Percentiles rank a stretch among this genome's conserved stretches.
phyloP scores from a whole-genome alignment of 2,888 invertebrate species.

The Tetragonula carbonaria region DNA sequence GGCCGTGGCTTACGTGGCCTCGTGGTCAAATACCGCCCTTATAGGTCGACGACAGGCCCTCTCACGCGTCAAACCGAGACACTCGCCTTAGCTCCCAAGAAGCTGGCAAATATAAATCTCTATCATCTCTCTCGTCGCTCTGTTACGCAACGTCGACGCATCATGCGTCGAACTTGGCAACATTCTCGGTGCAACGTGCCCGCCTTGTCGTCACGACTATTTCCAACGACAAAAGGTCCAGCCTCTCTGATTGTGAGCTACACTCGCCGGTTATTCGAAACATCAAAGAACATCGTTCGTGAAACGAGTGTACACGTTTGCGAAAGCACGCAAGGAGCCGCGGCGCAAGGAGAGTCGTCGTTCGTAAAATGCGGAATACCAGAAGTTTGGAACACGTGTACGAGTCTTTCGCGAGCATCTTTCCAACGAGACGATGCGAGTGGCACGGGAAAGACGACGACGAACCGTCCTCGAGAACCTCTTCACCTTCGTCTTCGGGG shows the following conservation, averaged over 20 bases:
- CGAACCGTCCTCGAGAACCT: constrained; percentile 7
- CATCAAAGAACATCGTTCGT: constrained; percentile 46
- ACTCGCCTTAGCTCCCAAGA: constrained; percentile 12
- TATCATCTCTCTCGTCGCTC: not conserved
- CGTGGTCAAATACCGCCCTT: constrained; percentile 56
- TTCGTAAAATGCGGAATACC: constrained; percentile 12
- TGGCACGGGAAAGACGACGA: not conserved
- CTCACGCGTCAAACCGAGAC: constrained; percentile 13
- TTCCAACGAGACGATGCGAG: constrained; percentile 22
- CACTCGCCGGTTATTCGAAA: constrained; percentile 7
- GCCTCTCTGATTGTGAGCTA: not conserved
- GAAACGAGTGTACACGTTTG: not conserved
- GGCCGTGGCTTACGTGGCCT: constrained; percentile 67
- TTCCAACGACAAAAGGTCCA: constrained; percentile 22
- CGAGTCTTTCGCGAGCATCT: constrained; percentile 36
- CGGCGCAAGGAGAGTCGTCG: constrained; percentile 11
- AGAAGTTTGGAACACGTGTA: constrained; percentile 59
- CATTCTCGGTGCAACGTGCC: not conserved
- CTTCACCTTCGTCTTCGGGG: constrained; percentile 2
- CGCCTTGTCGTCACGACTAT: not conserved
- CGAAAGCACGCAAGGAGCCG: constrained; percentile 2
- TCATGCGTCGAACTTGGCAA: not conserved
- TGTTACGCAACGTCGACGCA: constrained; percentile 3
- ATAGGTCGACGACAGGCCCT: constrained; percentile 46
- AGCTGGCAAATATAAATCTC: constrained; percentile 41